Conservation (phyloP, 2,797 vertebrate genomes). For the Pterois miles region DNA sequence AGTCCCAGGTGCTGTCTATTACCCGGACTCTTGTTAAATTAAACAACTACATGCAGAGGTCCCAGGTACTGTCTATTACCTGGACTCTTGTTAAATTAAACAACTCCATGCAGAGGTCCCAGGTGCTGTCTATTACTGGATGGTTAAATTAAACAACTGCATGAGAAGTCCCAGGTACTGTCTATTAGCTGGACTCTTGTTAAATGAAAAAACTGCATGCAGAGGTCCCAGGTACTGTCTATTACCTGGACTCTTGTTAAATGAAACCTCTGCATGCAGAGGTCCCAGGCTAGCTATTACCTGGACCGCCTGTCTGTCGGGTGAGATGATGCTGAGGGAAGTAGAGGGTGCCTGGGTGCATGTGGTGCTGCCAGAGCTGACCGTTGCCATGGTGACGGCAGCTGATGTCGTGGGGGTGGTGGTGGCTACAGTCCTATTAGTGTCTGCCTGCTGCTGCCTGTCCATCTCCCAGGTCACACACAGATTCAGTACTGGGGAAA, state of each 20-base stretch:
- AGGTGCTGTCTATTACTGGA: conserved; percentile 69
- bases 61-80: background rate
- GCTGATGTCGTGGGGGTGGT: conserved; percentile 76
- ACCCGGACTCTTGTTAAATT: background rate
- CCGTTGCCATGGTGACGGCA: conserved; percentile 81
- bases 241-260: background rate
- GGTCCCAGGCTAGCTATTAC: conserved; percentile 70
- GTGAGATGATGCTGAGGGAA: conserved; percentile 87
- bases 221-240: background rate
- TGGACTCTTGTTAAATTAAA: background rate
- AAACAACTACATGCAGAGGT: background rate
- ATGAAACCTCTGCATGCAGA: conserved; percentile 26
- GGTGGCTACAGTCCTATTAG: conserved; percentile 68
- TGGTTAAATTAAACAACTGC: background rate
- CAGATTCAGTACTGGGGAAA: conserved; percentile 38
- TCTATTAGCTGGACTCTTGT: background rate
- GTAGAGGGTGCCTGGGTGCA: conserved; percentile 84
- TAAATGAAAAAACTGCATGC: background rate
- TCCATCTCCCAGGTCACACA: conserved; percentile 69
- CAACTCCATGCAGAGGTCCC: background rate
- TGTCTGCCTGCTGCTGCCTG: conserved; percentile 83
- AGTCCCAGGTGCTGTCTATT: background rate
- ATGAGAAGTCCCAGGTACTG: background rate
- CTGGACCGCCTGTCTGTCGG: conserved; percentile 92
- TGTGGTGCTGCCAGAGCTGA: conserved; percentile 78